A percentile compares a stretch with the other conserved stretches of the same genome.
phyloP scores from a whole-genome alignment of 2,888 invertebrate species.

The Ischnura elegans region DNA sequence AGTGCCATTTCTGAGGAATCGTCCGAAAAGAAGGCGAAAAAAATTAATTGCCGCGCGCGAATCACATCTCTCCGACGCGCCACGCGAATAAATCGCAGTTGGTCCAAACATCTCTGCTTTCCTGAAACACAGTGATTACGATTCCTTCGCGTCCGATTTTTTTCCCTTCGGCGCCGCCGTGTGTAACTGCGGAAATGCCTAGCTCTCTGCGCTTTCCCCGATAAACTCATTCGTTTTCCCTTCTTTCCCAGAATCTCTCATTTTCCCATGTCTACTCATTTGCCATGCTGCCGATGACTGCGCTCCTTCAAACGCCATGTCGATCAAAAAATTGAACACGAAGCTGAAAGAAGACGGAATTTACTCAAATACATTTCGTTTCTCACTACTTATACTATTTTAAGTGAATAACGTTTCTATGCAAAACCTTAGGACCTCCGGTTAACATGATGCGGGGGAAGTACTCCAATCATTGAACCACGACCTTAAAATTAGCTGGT shows the following conservation, averaged over 20 bases:
- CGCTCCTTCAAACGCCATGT: neutral
- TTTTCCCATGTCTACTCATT: neutral
- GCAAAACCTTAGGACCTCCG: too few species aligned
- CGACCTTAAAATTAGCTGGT: too few species aligned
- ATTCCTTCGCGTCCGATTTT: neutral
- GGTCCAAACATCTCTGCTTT: neutral
- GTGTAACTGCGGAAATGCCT: neutral
- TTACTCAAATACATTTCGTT: neutral
- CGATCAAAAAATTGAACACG: neutral
- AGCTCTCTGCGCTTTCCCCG: neutral
- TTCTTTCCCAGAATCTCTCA: neutral
- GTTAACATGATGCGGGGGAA: too few species aligned
- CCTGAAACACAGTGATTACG: constrained; percentile 26
- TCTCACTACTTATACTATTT: too few species aligned
- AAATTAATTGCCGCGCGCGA: constrained; percentile 6
- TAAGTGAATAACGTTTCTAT: too few species aligned
- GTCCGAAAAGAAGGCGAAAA: neutral
- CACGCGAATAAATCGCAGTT: neutral
- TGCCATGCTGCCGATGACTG: neutral
- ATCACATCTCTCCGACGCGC: constrained; percentile 11
- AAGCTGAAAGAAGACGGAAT: neutral
- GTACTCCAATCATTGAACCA: too few species aligned
- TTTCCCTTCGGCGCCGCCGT: neutral
- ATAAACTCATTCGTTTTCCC: neutral
- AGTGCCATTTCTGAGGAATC: constrained; percentile 1